These are phyloP conservation scores for Alethe castanea DNA, from an alignment of 2,113 vertebrate species.

Conservation along the genomic window DNA sequence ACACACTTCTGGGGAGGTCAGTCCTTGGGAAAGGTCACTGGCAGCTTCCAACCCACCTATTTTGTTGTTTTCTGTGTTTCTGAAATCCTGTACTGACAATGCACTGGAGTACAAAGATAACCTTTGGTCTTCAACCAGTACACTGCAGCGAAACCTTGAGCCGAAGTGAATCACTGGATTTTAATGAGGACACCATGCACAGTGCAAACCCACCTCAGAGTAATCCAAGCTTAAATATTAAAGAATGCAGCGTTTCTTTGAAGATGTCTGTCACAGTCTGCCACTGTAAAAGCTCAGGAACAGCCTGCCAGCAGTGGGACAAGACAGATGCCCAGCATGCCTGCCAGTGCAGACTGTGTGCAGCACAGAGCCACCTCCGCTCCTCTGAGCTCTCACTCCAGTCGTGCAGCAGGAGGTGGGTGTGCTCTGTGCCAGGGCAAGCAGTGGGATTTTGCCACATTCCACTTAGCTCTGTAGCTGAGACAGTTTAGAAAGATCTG, in stretches of 20 bases:
- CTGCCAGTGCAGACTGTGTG: neutral
- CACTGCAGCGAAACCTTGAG: neutral
- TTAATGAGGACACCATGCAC: neutral
- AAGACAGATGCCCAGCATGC: neutral
- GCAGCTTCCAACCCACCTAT: neutral
- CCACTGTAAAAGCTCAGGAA: neutral
- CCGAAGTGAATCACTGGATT: neutral
- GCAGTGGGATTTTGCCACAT: neutral
- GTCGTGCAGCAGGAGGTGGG: rapidly evolving
- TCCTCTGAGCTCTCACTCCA: neutral
- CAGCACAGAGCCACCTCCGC: neutral
- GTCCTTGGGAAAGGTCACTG: slow-evolving; percentile 17
- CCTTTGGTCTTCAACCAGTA: neutral
- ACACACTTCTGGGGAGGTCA: neutral
- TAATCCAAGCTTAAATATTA: neutral
- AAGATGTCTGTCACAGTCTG: neutral
- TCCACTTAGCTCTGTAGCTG: neutral
- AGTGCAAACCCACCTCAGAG: neutral
- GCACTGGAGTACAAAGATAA: neutral
- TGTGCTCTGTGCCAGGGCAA: neutral
- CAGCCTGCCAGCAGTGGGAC: neutral
- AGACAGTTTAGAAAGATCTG: slow-evolving; percentile 31
- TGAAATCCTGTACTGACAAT: neutral
- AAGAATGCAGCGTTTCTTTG: neutral
- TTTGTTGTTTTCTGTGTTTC: neutral